phyloP scores from a whole-genome alignment of 2,113 vertebrate species.

The Hippocampus barbouri region DNA sequence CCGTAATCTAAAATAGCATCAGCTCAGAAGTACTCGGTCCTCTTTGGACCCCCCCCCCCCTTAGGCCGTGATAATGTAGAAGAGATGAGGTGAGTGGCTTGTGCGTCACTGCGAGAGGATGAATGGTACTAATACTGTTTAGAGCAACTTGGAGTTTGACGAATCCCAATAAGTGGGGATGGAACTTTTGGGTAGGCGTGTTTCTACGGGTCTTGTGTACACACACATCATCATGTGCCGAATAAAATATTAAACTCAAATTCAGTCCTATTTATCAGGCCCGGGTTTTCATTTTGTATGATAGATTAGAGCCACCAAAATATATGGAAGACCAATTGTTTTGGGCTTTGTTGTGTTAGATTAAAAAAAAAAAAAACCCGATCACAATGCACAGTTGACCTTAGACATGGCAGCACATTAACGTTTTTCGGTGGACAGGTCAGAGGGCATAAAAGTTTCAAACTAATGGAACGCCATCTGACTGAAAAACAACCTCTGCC shows the following conservation, averaged over 20 bases:
- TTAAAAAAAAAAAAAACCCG: too few species aligned
- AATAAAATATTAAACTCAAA: conserved; percentile 7
- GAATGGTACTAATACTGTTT: not conserved
- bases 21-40: not conserved
- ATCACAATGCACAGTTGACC: too few species aligned
- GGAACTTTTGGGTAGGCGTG: not conserved
- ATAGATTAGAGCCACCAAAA: too few species aligned
- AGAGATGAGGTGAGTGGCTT: conserved; percentile 10
- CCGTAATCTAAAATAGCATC: conserved; percentile 19
- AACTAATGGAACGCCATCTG: too few species aligned
- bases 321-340: too few species aligned
- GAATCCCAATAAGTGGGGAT: not conserved
- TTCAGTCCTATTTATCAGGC: too few species aligned
- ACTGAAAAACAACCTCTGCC: too few species aligned
- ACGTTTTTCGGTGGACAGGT: too few species aligned
- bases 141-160: not conserved
- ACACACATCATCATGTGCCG: conserved; percentile 9
- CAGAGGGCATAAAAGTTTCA: too few species aligned
- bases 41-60: conserved; percentile 18
- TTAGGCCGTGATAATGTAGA: conserved; percentile 23
- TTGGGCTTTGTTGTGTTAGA: too few species aligned
- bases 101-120: conserved; percentile 3
- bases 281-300: too few species aligned
- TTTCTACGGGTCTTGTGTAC: not conserved
- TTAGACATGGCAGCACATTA: too few species aligned